A percentile compares a stretch with the other conserved stretches of the same genome.
These are phyloP conservation scores for Dromaius novaehollandiae DNA, from an alignment of 2,113 vertebrate species.

Conservation along the genomic window DNA sequence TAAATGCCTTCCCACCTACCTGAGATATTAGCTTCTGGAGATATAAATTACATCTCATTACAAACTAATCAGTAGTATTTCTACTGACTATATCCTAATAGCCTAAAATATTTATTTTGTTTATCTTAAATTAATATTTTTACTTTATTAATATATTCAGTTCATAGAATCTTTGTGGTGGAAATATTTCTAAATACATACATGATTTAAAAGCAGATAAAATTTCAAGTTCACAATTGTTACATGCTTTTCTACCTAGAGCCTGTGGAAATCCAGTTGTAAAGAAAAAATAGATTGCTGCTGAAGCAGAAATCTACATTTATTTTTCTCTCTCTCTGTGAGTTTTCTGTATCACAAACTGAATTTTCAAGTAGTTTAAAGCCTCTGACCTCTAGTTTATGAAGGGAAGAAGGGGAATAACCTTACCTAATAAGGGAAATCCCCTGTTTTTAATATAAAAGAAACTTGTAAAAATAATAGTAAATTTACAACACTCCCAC, in stretches of 20 bases:
- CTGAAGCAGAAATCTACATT: neutral
- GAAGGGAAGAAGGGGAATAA: neutral
- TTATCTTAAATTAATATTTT: neutral
- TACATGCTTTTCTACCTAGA: neutral
- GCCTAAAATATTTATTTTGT: neutral
- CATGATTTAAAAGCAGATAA: neutral
- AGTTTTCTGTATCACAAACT: neutral
- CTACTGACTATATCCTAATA: neutral
- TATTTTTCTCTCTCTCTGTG: neutral
- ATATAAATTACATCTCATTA: neutral
- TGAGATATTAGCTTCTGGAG: neutral
- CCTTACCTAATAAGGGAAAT: neutral
- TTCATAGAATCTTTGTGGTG: neutral
- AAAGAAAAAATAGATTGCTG: neutral
- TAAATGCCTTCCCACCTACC: neutral
- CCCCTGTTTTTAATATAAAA: neutral
- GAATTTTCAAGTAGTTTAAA: neutral
- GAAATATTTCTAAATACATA: neutral
- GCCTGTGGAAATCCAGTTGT: neutral
- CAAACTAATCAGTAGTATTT: fast-evolving
- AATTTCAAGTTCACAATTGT: neutral
- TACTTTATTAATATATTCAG: neutral
- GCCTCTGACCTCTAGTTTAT: neutral
- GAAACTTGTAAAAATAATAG: neutral
- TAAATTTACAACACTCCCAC: neutral